Percentiles rank a stretch among this genome's conserved stretches.
Conservation (phyloP, 2,888 invertebrate species). For the Pseudococcus jackbeardsleyi region DNA sequence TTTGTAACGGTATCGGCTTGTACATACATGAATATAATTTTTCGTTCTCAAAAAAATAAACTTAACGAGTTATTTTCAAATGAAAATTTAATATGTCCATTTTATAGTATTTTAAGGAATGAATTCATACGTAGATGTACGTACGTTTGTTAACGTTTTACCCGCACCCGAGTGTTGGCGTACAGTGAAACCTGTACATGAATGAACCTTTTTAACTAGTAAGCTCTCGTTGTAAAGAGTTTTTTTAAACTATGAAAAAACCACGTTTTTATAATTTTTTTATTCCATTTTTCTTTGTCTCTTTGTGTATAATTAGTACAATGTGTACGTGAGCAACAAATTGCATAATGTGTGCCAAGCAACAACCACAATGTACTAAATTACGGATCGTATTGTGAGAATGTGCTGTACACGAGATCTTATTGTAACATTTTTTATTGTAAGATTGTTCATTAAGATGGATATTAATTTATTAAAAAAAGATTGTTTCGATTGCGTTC, state of each 20-base stretch:
- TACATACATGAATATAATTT: neutral
- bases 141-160: neutral
- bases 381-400: slow-evolving; percentile 11
- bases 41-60: too few species aligned
- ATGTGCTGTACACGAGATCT: neutral
- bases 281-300: neutral
- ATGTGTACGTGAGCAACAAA: neutral
- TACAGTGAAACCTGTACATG: neutral
- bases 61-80: neutral
- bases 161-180: neutral
- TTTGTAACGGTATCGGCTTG: neutral
- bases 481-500: neutral
- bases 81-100: neutral
- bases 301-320: neutral
- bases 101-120: neutral
- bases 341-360: neutral
- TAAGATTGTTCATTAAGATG: neutral
- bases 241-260: neutral
- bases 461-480: slow-evolving; percentile 12
- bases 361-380: neutral
- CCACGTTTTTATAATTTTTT: slow-evolving; percentile 10
- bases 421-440: neutral
- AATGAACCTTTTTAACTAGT: neutral
- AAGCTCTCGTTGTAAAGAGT: slow-evolving; percentile 3
- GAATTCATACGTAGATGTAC: neutral